A percentile compares a stretch with the other conserved stretches of the same genome.
Conservation (phyloP, 2,113 vertebrate genomes). For the Martes martes region DNA sequence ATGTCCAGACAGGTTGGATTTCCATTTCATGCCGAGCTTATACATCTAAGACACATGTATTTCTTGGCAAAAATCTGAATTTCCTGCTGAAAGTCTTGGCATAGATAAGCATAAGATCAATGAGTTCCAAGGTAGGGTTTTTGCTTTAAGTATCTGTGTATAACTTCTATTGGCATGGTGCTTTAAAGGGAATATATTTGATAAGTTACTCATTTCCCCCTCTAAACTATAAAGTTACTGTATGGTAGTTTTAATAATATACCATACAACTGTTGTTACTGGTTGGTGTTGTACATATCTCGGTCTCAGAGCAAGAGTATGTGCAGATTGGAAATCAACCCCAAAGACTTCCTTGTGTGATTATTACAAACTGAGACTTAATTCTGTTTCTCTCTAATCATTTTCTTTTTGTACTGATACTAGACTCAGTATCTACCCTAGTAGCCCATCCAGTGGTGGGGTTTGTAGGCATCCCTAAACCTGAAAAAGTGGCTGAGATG, state of each 20-base stretch:
- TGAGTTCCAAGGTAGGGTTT: constrained; percentile 77
- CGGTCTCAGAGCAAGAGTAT: constrained; percentile 78
- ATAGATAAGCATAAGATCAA: constrained; percentile 68
- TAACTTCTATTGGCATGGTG: constrained; percentile 74
- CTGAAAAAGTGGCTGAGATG: constrained; percentile 66
- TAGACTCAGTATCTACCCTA: constrained; percentile 68
- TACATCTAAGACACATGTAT: constrained; percentile 74
- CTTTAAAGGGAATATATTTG: constrained; percentile 76
- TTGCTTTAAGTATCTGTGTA: constrained; percentile 67
- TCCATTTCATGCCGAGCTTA: constrained; percentile 72
- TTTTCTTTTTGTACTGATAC: constrained; percentile 73
- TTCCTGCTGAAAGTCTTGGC: constrained; percentile 76
- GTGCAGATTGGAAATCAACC: constrained; percentile 76
- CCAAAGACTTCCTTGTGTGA: constrained; percentile 53
- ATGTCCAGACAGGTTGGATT: constrained; percentile 74
- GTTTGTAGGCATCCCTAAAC: constrained; percentile 34
- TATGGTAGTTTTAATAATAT: constrained; percentile 76
- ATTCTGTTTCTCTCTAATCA: constrained; percentile 68
- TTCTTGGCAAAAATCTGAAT: constrained; percentile 75
- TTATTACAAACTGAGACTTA: constrained; percentile 72
- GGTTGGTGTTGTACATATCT: constrained; percentile 79
- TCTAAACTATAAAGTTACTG: constrained; percentile 76
- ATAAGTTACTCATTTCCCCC: constrained; percentile 74
- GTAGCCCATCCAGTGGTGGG: constrained; percentile 60
- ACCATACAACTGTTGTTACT: constrained; percentile 73